Evolutionary conservation across 2,113 vertebrate species (phyloP), one percentile per base, ranked within the genome.

Genomic region (Vombatus ursinus): DNA sequence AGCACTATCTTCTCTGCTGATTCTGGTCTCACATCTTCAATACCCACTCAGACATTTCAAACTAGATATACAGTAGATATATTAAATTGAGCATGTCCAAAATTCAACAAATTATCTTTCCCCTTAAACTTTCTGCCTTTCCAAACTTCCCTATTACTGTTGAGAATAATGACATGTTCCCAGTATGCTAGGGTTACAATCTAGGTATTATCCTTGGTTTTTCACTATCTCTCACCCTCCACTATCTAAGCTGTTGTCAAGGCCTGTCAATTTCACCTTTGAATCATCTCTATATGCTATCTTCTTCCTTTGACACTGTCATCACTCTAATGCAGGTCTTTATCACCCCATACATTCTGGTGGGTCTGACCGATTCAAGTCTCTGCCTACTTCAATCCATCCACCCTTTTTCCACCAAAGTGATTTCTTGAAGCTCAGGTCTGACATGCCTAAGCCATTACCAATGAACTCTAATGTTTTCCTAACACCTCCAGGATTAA

Each of bases 171-270:
- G 0, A 12, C 28, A 16, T 68, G 3, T 3, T 37, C 31, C 31
- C 3, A 37, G 25, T n/a, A 3, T 6, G 2, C 4, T 68, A n/a
- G 61, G 37, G 12, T n/a, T n/a, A 19, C 37, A n/a, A 0, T 2
- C 5, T 77, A 77, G 61, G 4, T 22, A 7, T 77, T n/a, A 77
- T 6, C 4, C 5, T n/a, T 19, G 0, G 3, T n/a, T n/a, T 37
- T n/a, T 77, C 37, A 77, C 61, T n/a, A n/a, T 77, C 2, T 57
- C 8, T 28, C 2, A 10, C 16, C 1, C 5, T 77, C 14, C 5
- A 3, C 31, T 19, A 22, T n/a, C 61, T 4, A 77, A 77, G 61
- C 14, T 77, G 16, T 77, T n/a, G 9, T 31, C 12, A 37, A 31
- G 31, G 4, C 3, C 61, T 37, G 61, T 16, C 16, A n/a, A n/a